Evolutionary conservation across 2,888 invertebrate species (phyloP).

Genomic region (Hymenopus coronatus): DNA sequence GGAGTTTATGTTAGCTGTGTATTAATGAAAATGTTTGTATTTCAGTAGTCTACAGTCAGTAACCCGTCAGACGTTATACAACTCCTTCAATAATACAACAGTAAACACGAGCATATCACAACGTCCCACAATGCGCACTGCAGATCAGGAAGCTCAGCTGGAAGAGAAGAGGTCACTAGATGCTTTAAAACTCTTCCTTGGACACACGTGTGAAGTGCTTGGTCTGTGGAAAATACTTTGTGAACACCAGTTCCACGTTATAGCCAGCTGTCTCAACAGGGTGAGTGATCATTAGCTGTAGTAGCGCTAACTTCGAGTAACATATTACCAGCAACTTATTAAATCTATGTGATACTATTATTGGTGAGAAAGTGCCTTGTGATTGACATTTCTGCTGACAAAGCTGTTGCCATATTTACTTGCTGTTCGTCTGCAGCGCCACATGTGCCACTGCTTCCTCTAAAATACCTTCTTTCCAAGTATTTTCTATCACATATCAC

Average conservation of each 20-base stretch:
- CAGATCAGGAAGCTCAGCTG: slow-evolving; percentile 40
- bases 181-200: slow-evolving; percentile 70
- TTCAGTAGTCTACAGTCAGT: neutral
- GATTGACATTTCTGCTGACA: no score
- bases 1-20: no score
- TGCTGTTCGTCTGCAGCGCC: no score
- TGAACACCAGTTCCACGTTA: slow-evolving; percentile 85
- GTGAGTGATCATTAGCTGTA: slow-evolving; percentile 42
- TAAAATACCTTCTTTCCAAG: no score
- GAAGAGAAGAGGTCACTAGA: slow-evolving; percentile 76
- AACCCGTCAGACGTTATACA: neutral
- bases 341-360: no score
- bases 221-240: slow-evolving; percentile 90
- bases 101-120: neutral
- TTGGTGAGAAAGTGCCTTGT: no score
- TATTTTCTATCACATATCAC: no score
- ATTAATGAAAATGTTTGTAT: no score
- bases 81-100: neutral
- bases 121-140: neutral
- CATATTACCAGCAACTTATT: no score
- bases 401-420: no score
- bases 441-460: no score
- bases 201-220: slow-evolving; percentile 82
- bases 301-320: no score
- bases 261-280: slow-evolving; percentile 66